Conservation (phyloP, 2,797 vertebrate genomes). For the Tokudaia tokunoshimensis region DNA sequence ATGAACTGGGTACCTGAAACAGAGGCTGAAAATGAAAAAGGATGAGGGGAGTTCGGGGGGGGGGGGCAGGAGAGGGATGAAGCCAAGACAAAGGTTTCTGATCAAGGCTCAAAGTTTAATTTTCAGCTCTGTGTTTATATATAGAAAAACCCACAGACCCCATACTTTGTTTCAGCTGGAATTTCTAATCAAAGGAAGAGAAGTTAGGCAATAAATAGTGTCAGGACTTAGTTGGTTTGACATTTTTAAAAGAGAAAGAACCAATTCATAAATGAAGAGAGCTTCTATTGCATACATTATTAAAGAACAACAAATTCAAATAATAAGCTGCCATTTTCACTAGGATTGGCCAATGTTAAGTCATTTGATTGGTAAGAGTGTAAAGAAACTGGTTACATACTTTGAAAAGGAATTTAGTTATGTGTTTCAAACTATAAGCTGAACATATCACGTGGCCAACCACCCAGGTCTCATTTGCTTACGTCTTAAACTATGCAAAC, state of each 20-base stretch:
- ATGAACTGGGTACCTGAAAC: too few relatives aligned
- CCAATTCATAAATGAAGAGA: conserved; percentile 4
- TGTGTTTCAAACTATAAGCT: conserved; percentile 18
- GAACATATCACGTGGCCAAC: background rate
- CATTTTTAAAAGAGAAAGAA: background rate
- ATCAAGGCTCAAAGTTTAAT: too few relatives aligned
- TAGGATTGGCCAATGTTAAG: background rate
- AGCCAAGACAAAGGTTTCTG: too few relatives aligned
- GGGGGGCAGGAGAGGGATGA: too few relatives aligned
- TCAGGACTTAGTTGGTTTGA: background rate
- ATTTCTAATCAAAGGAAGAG: background rate
- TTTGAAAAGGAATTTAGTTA: conserved; percentile 16
- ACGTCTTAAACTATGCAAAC: conserved; percentile 39
- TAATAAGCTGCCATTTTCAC: conserved; percentile 31
- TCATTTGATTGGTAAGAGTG: background rate
- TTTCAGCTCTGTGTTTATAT: too few relatives aligned
- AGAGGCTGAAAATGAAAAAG: too few relatives aligned
- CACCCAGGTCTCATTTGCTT: background rate
- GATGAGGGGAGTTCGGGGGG: too few relatives aligned
- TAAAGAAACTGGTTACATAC: background rate
- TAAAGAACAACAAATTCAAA: conserved; percentile 33
- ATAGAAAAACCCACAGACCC: too few relatives aligned
- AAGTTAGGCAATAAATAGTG: background rate
- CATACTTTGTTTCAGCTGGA: too few relatives aligned
- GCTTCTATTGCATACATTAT: background rate